Evolutionary conservation across 2,888 invertebrate genomes (phyloP).

Genomic region (Vandiemenella viatica): DNA sequence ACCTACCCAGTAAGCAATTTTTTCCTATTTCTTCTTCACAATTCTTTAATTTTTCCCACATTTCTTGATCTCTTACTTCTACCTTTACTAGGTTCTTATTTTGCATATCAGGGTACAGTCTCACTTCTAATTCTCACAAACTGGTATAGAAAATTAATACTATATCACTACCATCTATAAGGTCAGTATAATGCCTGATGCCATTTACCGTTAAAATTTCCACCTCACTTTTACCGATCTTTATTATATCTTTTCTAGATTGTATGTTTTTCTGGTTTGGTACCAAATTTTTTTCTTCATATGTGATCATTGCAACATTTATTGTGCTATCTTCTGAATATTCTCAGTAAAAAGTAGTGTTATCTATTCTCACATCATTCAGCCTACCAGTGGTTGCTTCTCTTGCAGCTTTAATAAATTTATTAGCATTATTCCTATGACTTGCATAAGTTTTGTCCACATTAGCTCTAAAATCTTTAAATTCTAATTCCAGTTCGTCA

Average conservation of each 20-base stretch:
- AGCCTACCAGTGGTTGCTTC: neutral
- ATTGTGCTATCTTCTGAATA: neutral
- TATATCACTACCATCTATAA: neutral
- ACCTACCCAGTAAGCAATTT: conserved; percentile 13
- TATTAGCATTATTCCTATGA: neutral
- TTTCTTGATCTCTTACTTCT: neutral
- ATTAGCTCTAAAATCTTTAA: neutral
- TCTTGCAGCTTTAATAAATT: neutral
- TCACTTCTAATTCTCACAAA: neutral
- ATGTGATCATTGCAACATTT: neutral
- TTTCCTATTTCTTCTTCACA: conserved; percentile 15
- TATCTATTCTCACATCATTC: neutral
- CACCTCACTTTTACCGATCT: neutral
- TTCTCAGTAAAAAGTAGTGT: neutral
- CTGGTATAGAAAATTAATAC: conserved; percentile 1
- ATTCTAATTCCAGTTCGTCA: neutral
- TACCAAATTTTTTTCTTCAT: neutral
- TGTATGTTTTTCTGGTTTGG: neutral
- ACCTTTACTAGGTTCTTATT: neutral
- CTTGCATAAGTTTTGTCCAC: neutral
- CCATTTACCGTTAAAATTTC: neutral
- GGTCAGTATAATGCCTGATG: neutral
- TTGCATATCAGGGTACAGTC: neutral
- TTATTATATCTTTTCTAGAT: neutral
- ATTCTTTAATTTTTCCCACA: neutral